Base-by-base conservation (phyloP, 2,797 vertebrate species). In the Squalus acanthias region DNA sequence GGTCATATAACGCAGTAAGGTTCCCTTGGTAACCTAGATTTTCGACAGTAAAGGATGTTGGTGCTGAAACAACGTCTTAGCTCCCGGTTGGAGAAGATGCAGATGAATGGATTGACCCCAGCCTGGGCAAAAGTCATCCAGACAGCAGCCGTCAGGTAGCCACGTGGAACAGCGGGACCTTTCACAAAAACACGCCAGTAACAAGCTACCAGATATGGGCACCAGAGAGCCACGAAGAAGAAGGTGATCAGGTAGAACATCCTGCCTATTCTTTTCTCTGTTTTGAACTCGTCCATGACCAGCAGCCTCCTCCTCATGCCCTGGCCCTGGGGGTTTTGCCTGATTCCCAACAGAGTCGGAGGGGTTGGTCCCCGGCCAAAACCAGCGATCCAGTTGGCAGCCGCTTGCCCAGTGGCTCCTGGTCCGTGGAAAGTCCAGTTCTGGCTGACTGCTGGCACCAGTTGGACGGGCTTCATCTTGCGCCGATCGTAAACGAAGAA, bases 221-320 rank as follows among this genome's bases (percentile, higher is more conserved):
- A 99, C 99, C 99, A 99, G 97, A 99, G 98, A 96, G 98, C 99
- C 97, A 99, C 98, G 98, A 99, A 99, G 98, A 99, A 99, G 98
- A 99, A 99, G 97, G 99, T 99, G 99, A 99, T 99, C 98, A 99
- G 99, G 98, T 99, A 99, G 98, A 99, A 99, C 99, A 99, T 99
- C 98, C 99, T 99, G 98, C 99, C 99, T 98, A 99, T 99, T 98
- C 99, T 98, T 98, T 99, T 99, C 98, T 99, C 99, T 96, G 99
- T 99, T 98, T 99, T 99, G 98, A 99, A 99, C 97, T 99, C 99
- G 96, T 99, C 99, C 98, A 99, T 98, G 97, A 99, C 99, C 98
- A 99, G 98, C 92, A 99, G 99, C 97, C 99, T 98, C 97, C 99
- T 98, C 97, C 99, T 33, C 29, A 76, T 98, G 98, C 99, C 99